A percentile compares a stretch with the other conserved stretches of the same genome.
Conservation (phyloP, 2,797 vertebrate genomes). For the Gallinago nigripennis region DNA sequence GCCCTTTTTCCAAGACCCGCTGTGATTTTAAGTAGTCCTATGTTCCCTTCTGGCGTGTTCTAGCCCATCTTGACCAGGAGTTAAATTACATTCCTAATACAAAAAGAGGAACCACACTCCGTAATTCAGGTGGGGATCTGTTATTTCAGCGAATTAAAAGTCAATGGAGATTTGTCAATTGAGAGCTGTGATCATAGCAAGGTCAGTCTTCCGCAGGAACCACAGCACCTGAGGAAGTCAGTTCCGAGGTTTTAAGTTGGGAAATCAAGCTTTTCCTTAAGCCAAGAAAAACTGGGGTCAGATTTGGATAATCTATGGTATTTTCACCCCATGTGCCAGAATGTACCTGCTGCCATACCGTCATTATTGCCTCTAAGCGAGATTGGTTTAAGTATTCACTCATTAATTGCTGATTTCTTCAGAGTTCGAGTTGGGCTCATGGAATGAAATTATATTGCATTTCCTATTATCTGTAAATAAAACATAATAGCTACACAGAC, state of each 20-base stretch:
- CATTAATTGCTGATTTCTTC: neutral
- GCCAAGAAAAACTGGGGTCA: neutral
- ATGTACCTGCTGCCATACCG: neutral
- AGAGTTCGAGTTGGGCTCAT: neutral
- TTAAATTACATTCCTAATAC: neutral
- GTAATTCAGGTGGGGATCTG: neutral
- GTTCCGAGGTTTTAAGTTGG: neutral
- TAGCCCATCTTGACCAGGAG: neutral
- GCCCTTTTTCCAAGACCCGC: neutral
- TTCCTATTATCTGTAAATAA: conserved; percentile 36
- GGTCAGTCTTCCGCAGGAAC: neutral
- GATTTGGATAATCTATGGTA: neutral
- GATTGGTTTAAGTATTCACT: neutral
- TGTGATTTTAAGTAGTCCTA: neutral
- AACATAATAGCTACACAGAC: neutral
- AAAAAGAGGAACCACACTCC: neutral
- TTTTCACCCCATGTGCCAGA: neutral
- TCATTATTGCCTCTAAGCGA: neutral
- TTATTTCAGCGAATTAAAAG: neutral
- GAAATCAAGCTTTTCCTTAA: neutral
- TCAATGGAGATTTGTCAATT: neutral
- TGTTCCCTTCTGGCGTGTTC: neutral
- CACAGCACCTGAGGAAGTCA: neutral
- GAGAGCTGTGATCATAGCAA: neutral
- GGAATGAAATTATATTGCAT: neutral